Base-by-base conservation (phyloP, 2,888 invertebrate species). In the Oligia latruncula region DNA sequence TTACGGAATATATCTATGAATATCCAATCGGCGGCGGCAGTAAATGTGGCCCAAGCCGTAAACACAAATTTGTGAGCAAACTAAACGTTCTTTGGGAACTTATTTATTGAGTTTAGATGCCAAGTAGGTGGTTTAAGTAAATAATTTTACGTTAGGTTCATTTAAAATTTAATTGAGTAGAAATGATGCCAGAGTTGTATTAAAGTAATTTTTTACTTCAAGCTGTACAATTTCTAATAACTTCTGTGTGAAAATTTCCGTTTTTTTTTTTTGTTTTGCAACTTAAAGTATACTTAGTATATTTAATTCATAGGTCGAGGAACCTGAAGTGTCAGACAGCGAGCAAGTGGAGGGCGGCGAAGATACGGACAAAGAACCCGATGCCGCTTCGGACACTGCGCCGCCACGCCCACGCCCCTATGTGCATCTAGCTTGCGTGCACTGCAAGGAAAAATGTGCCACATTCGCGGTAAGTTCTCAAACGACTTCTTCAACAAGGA, bases 371-470 rank as follows among this genome's bases (percentile, higher is more conserved):
- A 97, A 97, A 88, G 97, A 97, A 78, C 96, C 97, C 17, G 97
- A 97, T 85, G 95, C 94, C 1, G 95, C 96, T 55, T 97, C 97
- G 1, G 97, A 97, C 78, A 95, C 93, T 13, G 96, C 90, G 97
- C 96, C 89, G 97, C 97, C 93, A 97, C 98, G 90, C 71, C 87
- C 93, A 72, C 93, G 92, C 5, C 90, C 97, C 58, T 98, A 97
- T 92, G 98, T 98, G 80, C 98, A 98, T 88, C 96, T 98, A 67
- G 96, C 97, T 58, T 98, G 98, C 91, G 98, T 98, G 2, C 98
- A 98, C 92, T 98, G 98, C 93, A 97, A 97, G 87, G 97, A 98
- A 90, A 98, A 98, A 91, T 98, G 98, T 88, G 97, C 98, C 15
- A 98, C 98, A 15, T 98, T 98, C 91, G 97, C 97, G 92, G 98